Evolutionary conservation across 2,888 invertebrate genomes (phyloP).

Genomic region (Tipula helvola): DNA sequence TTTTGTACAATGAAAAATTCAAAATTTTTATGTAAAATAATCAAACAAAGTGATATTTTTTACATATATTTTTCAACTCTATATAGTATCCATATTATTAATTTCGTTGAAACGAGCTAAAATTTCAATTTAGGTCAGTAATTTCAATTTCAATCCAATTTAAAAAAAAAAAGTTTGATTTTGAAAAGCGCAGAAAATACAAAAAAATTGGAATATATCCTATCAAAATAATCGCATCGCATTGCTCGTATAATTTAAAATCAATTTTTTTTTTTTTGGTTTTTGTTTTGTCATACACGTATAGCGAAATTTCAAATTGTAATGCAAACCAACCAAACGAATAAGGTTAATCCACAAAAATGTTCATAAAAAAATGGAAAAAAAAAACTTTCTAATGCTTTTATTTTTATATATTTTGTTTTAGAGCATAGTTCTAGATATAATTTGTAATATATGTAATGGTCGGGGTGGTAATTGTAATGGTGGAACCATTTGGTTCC

Average conservation of each 20-base stretch:
- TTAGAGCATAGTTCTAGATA: too few species aligned
- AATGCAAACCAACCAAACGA: background rate
- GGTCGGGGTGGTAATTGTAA: too few species aligned
- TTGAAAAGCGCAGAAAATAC: background rate
- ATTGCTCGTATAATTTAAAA: background rate
- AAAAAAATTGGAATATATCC: background rate
- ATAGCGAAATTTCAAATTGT: background rate
- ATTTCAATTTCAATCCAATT: background rate
- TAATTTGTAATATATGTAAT: too few species aligned
- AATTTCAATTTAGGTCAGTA: background rate
- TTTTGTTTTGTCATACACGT: background rate
- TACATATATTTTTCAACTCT: background rate
- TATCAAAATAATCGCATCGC: background rate
- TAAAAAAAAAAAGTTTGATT: background rate
- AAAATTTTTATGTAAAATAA: background rate
- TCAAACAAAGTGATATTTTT: background rate
- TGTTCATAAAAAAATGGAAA: background rate
- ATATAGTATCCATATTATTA: background rate
- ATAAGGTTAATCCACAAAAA: background rate
- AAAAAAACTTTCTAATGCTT: too few species aligned
- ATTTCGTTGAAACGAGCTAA: background rate
- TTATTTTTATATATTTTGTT: too few species aligned
- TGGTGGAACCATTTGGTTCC: too few species aligned
- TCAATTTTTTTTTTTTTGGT: background rate
- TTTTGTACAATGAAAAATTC: background rate